Evolutionary conservation across 2,797 vertebrate species (phyloP).

Genomic region (Margarornis squamiger): DNA sequence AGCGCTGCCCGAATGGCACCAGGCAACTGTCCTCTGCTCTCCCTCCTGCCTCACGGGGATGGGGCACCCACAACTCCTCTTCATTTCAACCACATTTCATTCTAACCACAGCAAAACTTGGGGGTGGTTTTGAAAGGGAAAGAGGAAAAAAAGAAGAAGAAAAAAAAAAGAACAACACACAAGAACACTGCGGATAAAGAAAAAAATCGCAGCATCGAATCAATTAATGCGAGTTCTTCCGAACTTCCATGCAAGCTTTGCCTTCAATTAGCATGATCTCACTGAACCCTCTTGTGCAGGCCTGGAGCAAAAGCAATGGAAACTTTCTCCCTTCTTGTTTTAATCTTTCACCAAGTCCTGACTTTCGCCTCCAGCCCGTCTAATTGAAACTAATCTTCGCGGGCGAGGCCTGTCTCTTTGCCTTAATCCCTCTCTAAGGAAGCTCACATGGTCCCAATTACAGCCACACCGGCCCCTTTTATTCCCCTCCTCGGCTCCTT

Average conservation of each 20-base stretch:
- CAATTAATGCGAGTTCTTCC: constrained; percentile 72
- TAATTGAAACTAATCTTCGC: constrained; percentile 98
- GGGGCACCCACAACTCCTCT: not conserved
- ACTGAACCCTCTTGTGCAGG: constrained; percentile 75
- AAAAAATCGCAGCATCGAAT: constrained; percentile 68
- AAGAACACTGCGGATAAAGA: constrained; percentile 42
- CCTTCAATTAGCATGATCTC: constrained; percentile 80
- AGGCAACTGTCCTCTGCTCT: not conserved
- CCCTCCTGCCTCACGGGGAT: not conserved
- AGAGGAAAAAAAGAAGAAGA: not conserved
- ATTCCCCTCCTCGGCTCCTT: constrained; percentile 81
- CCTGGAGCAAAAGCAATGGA: constrained; percentile 75
- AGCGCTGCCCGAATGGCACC: not conserved
- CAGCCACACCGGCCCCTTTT: constrained; percentile 85
- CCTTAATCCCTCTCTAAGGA: constrained; percentile 94
- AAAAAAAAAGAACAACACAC: not conserved
- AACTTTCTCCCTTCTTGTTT: constrained; percentile 83
- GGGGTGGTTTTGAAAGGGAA: not conserved
- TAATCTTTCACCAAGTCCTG: constrained; percentile 85
- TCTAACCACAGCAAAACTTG: not conserved
- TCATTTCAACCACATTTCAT: not conserved
- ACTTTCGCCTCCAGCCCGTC: constrained; percentile 94
- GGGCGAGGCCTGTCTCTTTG: constrained; percentile 95
- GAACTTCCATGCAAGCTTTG: constrained; percentile 70
- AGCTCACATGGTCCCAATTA: constrained; percentile 99